A percentile compares a stretch with the other conserved stretches of the same genome.
Evolutionary conservation across 2,888 invertebrate species (phyloP).

Genomic region (Apeira syringaria): DNA sequence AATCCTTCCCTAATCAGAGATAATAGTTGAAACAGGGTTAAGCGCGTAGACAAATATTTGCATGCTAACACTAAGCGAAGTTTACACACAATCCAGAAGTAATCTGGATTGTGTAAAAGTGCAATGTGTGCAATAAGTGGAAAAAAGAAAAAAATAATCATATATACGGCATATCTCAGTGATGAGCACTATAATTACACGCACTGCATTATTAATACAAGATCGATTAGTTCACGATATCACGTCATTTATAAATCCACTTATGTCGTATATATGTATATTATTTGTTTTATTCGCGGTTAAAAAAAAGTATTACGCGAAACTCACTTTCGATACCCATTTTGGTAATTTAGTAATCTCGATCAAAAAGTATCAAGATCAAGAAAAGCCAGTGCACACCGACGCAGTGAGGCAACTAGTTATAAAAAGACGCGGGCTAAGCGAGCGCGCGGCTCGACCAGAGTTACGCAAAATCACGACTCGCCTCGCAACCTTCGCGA

Average conservation of each 20-base stretch:
- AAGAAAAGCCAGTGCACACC: slow-evolving; percentile 37
- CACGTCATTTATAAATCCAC: slow-evolving; percentile 11
- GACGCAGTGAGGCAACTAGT: slow-evolving; percentile 60
- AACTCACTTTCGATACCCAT: slow-evolving; percentile 54
- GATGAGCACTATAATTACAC: slow-evolving; percentile 14
- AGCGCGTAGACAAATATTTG: too few relatives aligned
- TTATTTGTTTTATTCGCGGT: background rate
- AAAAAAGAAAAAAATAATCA: slow-evolving; percentile 4
- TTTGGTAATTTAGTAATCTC: slow-evolving; percentile 19
- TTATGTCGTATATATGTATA: background rate
- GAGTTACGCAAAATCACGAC: slow-evolving; percentile 80
- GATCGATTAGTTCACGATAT: slow-evolving; percentile 6
- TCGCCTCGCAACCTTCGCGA: slow-evolving; percentile 67
- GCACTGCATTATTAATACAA: slow-evolving; percentile 17
- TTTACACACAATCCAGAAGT: slow-evolving; percentile 10
- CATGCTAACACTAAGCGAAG: background rate
- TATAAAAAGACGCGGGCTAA: slow-evolving; percentile 61
- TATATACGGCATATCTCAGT: slow-evolving; percentile 10
- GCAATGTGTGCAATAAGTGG: too few relatives aligned
- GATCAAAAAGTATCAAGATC: slow-evolving; percentile 20
- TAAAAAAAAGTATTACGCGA: slow-evolving; percentile 1
- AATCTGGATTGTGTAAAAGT: too few relatives aligned
- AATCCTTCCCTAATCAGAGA: too few relatives aligned
- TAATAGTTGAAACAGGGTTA: background rate
- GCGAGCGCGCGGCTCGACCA: slow-evolving; percentile 52